phyloP scores from a whole-genome alignment of 2,888 invertebrate genomes.

The Athalia rosae region DNA sequence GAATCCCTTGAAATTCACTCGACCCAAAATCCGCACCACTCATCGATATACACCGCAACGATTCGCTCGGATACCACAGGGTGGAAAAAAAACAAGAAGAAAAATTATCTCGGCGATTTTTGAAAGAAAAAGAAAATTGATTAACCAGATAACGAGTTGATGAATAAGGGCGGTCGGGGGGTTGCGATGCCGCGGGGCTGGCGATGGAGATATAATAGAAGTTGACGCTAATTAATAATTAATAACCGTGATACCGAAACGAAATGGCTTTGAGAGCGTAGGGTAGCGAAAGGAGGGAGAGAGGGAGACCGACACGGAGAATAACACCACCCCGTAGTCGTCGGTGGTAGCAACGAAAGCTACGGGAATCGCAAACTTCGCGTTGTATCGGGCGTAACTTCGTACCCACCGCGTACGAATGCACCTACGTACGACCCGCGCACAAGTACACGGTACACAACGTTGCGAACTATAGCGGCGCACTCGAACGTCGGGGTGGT shows the following conservation, averaged over 20 bases:
- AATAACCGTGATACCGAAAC: constrained; percentile 71
- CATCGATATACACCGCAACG: too few species aligned
- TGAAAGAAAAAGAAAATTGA: constrained; percentile 6
- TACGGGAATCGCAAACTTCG: constrained; percentile 48
- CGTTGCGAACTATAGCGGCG: constrained; percentile 14
- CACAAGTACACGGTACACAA: background rate
- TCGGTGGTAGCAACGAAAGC: constrained; percentile 55
- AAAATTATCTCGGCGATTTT: background rate
- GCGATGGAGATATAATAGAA: constrained; percentile 71
- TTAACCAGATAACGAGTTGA: background rate
- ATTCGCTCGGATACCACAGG: background rate
- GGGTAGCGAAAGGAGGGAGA: constrained; percentile 58
- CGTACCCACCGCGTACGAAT: background rate
- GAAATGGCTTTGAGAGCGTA: constrained; percentile 66
- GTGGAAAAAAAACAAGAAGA: background rate
- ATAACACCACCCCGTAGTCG: constrained; percentile 18
- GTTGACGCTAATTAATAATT: constrained; percentile 72
- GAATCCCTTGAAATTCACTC: constrained; percentile 39
- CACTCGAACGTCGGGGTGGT: constrained; percentile 55
- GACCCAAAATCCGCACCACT: constrained; percentile 24
- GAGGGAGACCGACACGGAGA: constrained; percentile 34
- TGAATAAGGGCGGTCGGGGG: constrained; percentile 19
- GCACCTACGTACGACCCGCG: background rate
- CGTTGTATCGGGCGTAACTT: too few species aligned
- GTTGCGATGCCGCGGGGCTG: constrained; percentile 58